Percentiles rank a stretch among this genome's conserved stretches.
These are phyloP conservation scores for Labia minor DNA, from an alignment of 2,888 invertebrate genomes.

Conservation along the genomic window DNA sequence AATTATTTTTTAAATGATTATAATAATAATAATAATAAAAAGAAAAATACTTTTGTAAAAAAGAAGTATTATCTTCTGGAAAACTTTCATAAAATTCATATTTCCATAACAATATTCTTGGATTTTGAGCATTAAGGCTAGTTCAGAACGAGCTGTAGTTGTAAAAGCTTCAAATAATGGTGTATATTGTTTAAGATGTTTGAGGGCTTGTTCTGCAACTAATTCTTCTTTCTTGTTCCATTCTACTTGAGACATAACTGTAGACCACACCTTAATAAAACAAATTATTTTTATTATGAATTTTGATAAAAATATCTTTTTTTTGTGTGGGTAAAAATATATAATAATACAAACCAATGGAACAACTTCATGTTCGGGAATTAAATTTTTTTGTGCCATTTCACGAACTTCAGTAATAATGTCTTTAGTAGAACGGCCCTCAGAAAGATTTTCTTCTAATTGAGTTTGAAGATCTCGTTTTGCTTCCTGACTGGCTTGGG, in stretches of 20 bases:
- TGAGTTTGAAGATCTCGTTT: constrained; percentile 64
- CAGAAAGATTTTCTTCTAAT: constrained; percentile 74
- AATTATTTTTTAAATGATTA: neutral
- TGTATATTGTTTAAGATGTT: constrained; percentile 77
- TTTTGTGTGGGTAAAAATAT: constrained; percentile 25
- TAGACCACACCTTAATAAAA: constrained; percentile 86
- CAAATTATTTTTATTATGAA: constrained; percentile 23
- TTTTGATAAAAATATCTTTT: no score
- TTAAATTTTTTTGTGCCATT: constrained; percentile 67
- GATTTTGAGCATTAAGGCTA: constrained; percentile 79
- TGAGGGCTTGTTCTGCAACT: constrained; percentile 88
- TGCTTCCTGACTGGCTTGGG: constrained; percentile 55
- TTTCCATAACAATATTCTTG: constrained; percentile 98
- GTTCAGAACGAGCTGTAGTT: constrained; percentile 73
- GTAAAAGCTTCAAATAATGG: constrained; percentile 79
- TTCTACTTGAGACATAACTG: constrained; percentile 89
- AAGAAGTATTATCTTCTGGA: constrained; percentile 92
- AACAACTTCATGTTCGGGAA: constrained; percentile 84
- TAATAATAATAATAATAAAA: neutral
- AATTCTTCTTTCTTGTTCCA: constrained; percentile 99
- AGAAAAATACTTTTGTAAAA: constrained; percentile 75
- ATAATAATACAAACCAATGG: constrained; percentile 57
- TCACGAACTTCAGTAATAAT: constrained; percentile 77
- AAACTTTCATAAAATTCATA: constrained; percentile 98
- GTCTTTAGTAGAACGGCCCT: constrained; percentile 76